A percentile compares a stretch with the other conserved stretches of the same genome.
These are phyloP conservation scores for Esperia sulphurella DNA, from an alignment of 2,888 invertebrate species.

Conservation along the genomic window DNA sequence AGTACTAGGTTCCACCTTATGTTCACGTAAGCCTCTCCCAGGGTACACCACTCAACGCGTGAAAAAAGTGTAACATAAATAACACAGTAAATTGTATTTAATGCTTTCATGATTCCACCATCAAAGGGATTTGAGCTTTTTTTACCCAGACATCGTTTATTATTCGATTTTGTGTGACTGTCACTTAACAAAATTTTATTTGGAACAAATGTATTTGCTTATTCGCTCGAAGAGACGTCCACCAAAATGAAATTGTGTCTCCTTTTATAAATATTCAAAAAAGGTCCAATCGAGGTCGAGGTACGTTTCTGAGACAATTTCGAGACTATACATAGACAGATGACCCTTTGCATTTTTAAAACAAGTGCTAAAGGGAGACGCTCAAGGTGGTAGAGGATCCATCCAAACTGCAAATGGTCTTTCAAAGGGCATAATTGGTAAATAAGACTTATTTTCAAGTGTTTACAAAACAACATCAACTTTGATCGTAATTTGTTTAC, in stretches of 20 bases:
- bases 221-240: not conserved
- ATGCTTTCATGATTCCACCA: no score
- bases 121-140: no score
- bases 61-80: no score
- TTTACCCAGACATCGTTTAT: no score
- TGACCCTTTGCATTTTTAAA: slow-evolving; percentile 67
- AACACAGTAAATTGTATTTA: no score
- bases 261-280: slow-evolving; percentile 67
- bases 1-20: no score
- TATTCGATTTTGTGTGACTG: no score
- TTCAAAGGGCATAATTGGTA: slow-evolving; percentile 26
- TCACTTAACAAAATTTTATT: no score
- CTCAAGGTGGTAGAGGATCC: slow-evolving; percentile 22
- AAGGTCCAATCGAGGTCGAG: slow-evolving; percentile 32
- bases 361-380: slow-evolving; percentile 52
- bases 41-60: no score
- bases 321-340: slow-evolving; percentile 36
- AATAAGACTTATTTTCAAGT: slow-evolving; percentile 25
- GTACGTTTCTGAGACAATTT: slow-evolving; percentile 59
- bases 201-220: not conserved
- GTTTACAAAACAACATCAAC: slow-evolving; percentile 18
- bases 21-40: no score
- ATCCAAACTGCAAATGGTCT: not conserved
- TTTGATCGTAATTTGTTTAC: no score
- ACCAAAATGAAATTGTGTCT: slow-evolving; percentile 40